A percentile compares a stretch with the other conserved stretches of the same genome.
Conservation (phyloP, 2,113 vertebrate genomes). For the Misgurnus mizolepis region DNA sequence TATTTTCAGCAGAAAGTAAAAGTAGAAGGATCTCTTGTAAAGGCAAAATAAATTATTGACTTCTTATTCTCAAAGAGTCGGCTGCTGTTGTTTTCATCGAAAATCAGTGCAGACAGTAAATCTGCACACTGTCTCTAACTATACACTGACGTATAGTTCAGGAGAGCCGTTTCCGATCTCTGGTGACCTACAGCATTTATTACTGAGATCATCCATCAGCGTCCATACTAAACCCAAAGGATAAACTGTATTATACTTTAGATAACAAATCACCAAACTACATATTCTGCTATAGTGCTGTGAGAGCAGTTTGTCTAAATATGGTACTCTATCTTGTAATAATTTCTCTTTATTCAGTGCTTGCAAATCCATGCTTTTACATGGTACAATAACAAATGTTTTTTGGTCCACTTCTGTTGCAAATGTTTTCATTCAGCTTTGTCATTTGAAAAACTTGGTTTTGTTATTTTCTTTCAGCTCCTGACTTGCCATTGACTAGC, state of each 20-base stretch:
- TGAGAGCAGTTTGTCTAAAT: background rate
- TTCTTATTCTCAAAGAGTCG: background rate
- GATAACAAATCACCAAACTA: background rate
- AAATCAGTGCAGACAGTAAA: constrained; percentile 44
- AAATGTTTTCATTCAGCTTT: constrained; percentile 9
- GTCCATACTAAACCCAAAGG: background rate
- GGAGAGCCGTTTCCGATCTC: background rate
- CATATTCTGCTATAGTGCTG: background rate
- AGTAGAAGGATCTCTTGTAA: constrained; percentile 8
- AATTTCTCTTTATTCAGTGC: background rate
- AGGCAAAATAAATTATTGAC: constrained; percentile 9
- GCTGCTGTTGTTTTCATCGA: constrained; percentile 46
- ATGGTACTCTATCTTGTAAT: background rate
- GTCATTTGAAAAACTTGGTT: background rate
- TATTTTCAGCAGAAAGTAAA: constrained; percentile 12
- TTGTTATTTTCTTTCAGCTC: constrained; percentile 9
- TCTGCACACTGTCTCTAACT: constrained; percentile 35
- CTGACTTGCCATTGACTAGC: constrained; percentile 41
- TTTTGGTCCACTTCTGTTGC: background rate
- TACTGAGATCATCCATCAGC: constrained; percentile 1
- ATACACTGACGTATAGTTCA: constrained; percentile 34
- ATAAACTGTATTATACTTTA: background rate
- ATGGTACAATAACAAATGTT: background rate
- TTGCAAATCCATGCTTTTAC: background rate
- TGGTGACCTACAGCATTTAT: constrained; percentile 36